Conservation (phyloP, 2,797 vertebrate species). For the Sternarchorhynchus goeldii region DNA sequence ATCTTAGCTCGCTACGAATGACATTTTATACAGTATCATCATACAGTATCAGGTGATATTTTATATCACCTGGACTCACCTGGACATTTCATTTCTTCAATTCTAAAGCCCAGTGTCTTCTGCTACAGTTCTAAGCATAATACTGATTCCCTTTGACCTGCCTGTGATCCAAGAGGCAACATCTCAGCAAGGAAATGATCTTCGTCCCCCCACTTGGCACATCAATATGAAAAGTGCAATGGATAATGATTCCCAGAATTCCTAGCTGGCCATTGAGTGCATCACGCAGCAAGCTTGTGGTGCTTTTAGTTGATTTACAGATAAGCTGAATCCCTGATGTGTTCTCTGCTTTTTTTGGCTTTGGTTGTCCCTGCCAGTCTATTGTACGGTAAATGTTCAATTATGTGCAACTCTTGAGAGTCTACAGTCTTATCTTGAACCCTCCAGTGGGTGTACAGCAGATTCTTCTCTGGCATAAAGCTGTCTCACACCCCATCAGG, state of each 20-base stretch:
- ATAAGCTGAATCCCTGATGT: conserved; percentile 36
- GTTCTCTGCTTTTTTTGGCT: conserved; percentile 35
- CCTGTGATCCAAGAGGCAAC: background rate
- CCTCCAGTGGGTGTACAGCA: conserved; percentile 34
- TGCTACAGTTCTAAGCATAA: background rate
- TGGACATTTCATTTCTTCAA: background rate
- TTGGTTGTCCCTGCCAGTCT: conserved; percentile 26
- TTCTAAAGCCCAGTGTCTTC: background rate
- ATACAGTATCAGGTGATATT: too few species aligned
- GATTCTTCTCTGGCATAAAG: conserved; percentile 42
- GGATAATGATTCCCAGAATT: conserved; percentile 40
- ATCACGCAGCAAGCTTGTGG: background rate
- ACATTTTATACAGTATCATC: background rate
- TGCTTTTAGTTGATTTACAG: conserved; percentile 34
- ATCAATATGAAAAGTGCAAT: conserved; percentile 18
- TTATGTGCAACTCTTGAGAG: conserved; percentile 45
- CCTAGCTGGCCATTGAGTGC: conserved; percentile 12
- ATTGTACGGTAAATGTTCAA: conserved; percentile 54
- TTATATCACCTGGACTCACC: background rate
- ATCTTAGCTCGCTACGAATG: background rate
- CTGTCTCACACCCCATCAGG: conserved; percentile 16
- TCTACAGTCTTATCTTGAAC: conserved; percentile 48
- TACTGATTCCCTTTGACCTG: too few species aligned
- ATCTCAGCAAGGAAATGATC: background rate
- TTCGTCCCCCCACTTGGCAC: conserved; percentile 1